These are phyloP conservation scores for Bemisia tabaci DNA, from an alignment of 1,140 invertebrate species.

Conservation along the genomic window DNA sequence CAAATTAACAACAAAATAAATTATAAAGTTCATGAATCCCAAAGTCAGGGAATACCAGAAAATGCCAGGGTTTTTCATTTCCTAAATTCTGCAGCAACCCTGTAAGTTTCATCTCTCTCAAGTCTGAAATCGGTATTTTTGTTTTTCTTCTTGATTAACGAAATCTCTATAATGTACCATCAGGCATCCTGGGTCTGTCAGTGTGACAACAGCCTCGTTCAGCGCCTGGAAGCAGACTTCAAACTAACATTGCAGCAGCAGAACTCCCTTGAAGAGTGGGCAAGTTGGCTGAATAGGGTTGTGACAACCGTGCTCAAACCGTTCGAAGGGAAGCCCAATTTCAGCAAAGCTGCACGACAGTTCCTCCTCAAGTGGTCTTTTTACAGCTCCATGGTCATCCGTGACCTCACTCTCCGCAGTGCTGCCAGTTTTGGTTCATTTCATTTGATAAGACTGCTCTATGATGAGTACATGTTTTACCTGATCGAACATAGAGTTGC, in stretches of 20 bases:
- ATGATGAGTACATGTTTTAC: conserved; percentile 99
- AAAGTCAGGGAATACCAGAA: no score
- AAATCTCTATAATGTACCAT: no score
- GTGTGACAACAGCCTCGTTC: conserved; percentile 76
- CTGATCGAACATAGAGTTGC: conserved; percentile 95
- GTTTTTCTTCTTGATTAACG: no score
- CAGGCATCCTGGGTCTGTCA: conserved; percentile 93
- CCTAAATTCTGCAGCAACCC: no score
- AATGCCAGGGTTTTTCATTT: no score
- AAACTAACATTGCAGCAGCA: conserved; percentile 85
- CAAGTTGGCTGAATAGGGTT: conserved; percentile 87
- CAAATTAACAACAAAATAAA: no score
- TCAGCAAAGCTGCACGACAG: conserved; percentile 80
- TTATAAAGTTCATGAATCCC: no score
- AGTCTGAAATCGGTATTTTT: no score
- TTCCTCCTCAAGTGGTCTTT: conserved; percentile 94
- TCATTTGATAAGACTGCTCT: conserved; percentile 91
- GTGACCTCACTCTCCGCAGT: conserved; percentile 86
- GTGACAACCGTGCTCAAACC: conserved; percentile 76
- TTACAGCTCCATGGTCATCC: conserved; percentile 85
- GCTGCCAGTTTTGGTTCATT: conserved; percentile 98
- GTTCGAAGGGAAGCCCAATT: conserved; percentile 69
- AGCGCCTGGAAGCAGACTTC: conserved; percentile 81
- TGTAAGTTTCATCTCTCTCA: no score
- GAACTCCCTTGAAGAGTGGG: conserved; percentile 92